A percentile compares a stretch with the other conserved stretches of the same genome.
Evolutionary conservation across 2,113 vertebrate genomes (phyloP).

Genomic region (Harpagus bidentatus): DNA sequence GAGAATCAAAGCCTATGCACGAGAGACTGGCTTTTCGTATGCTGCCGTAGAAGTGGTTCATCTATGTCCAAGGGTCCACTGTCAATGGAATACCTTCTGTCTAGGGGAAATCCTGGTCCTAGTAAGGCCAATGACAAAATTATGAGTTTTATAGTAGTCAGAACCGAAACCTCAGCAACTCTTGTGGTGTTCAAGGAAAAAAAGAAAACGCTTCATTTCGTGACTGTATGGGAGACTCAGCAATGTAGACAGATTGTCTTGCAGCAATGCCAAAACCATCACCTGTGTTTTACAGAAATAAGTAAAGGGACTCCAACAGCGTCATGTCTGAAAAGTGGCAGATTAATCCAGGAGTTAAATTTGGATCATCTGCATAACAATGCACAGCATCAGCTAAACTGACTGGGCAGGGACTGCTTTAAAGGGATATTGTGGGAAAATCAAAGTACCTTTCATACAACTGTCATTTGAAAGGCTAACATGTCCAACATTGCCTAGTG

Average conservation of each 20-base stretch:
- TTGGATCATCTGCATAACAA: background rate
- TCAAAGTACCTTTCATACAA: background rate
- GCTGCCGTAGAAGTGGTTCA: background rate
- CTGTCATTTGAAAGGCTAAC: background rate
- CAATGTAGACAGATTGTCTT: background rate
- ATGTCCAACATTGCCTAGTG: background rate
- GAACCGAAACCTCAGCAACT: conserved; percentile 44
- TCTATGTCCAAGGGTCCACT: background rate
- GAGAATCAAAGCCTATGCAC: background rate
- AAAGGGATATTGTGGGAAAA: background rate
- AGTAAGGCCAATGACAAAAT: background rate
- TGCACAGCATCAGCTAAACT: background rate
- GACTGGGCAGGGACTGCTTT: background rate
- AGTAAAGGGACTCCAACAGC: background rate
- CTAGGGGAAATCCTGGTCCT: background rate
- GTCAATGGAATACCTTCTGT: background rate
- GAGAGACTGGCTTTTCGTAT: background rate
- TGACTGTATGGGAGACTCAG: background rate
- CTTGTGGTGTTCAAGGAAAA: background rate
- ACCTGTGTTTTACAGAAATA: background rate
- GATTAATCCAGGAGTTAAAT: conserved; percentile 1
- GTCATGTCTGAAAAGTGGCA: background rate
- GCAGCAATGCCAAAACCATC: background rate
- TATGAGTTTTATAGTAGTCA: background rate
- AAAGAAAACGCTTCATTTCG: conserved; percentile 23